A percentile compares a stretch with the other conserved stretches of the same genome.
Evolutionary conservation across 2,113 vertebrate species (phyloP).

Genomic region (Formicarius rufipectus): DNA sequence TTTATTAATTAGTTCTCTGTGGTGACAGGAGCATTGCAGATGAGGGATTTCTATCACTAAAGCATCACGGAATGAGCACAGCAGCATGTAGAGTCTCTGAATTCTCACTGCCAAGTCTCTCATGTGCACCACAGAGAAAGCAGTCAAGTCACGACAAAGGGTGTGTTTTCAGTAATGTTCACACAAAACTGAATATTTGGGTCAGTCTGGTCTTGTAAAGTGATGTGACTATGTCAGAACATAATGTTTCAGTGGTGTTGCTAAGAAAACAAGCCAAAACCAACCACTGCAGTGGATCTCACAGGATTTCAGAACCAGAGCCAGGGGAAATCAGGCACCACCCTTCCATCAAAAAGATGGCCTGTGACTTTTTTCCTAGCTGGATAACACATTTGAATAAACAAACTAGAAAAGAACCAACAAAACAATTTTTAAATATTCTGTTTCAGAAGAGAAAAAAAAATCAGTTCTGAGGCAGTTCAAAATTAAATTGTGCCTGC

Average conservation of each 20-base stretch:
- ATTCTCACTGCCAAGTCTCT: background rate
- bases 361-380: background rate
- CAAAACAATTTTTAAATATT: background rate
- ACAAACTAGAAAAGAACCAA: background rate
- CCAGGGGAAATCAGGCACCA: background rate
- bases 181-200: conserved; percentile 1
- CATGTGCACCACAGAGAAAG: background rate
- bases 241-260: background rate
- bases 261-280: background rate
- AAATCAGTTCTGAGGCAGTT: background rate
- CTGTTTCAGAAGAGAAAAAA: background rate
- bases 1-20: background rate
- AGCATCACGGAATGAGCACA: background rate
- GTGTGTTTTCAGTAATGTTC: background rate
- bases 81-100: background rate
- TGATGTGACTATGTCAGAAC: background rate
- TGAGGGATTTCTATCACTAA: background rate
- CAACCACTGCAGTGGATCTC: background rate
- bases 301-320: background rate
- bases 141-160: background rate
- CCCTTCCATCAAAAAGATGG: background rate
- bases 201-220: background rate
- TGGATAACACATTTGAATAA: background rate
- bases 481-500: background rate
- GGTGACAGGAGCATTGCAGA: background rate